These are phyloP conservation scores for Ibycter americanus DNA, from an alignment of 2,797 vertebrate genomes.

Conservation along the genomic window DNA sequence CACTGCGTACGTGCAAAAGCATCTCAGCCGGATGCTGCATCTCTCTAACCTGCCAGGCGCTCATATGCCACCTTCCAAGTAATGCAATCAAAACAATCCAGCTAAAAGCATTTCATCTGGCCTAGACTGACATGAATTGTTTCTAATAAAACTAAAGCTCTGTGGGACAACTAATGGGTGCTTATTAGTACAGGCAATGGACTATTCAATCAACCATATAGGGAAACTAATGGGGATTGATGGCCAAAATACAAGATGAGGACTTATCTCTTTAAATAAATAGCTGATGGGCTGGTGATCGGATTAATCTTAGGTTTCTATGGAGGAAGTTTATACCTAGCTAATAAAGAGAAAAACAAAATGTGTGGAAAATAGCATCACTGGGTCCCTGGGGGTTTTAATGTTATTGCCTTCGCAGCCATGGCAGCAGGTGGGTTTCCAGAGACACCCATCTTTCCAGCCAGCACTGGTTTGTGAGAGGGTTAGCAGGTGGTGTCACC, in stretches of 20 bases:
- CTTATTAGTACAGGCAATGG: conserved; percentile 54
- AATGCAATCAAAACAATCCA: conserved; percentile 44
- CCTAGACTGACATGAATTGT: conserved; percentile 19
- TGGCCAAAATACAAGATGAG: conserved; percentile 26
- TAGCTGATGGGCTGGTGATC: background rate
- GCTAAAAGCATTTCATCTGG: conserved; percentile 37
- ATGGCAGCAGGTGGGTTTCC: background rate
- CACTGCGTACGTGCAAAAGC: background rate
- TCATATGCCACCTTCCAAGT: conserved; percentile 18
- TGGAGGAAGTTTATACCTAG: background rate
- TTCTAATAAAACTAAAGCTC: conserved; percentile 56
- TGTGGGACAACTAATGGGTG: conserved; percentile 45
- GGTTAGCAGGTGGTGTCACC: background rate
- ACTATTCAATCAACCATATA: conserved; percentile 53
- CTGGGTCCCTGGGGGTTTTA: background rate
- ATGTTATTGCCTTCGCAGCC: background rate
- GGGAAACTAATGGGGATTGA: conserved; percentile 58
- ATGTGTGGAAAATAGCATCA: background rate
- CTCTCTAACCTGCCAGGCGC: background rate
- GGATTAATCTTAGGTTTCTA: background rate
- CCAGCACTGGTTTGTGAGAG: background rate
- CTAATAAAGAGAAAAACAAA: background rate
- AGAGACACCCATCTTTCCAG: background rate
- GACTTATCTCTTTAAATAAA: conserved; percentile 34
- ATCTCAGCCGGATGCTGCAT: background rate